Base-by-base conservation (phyloP, 64 coral and sea anemone species). In the Montipora foliosa region DNA sequence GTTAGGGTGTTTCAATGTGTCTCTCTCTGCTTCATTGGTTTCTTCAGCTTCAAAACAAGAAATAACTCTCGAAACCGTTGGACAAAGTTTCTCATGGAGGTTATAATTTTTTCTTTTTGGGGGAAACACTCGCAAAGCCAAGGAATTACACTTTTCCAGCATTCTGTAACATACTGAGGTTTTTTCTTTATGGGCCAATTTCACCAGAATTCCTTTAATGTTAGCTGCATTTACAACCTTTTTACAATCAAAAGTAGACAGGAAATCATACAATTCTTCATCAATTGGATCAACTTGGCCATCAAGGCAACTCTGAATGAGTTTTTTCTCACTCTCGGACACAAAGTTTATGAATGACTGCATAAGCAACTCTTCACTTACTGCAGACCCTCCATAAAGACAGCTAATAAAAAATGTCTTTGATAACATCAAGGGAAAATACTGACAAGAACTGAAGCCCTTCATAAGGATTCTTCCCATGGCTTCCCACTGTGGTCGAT, bases 141-240 rank as follows among this genome's bases (percentile, higher is more conserved):
- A 57, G 53, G 53, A 57, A 57, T 57, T 57, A 57, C 53, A 57
- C 81, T 64, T 57, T 57, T 57, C 53, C 53, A 57, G 53, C 53
- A 57, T 57, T 57, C 53, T 6, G 53, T 0, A 57, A 85, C 71
- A 85, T 87, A 92, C 74, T 77, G 70, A 1, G 81, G 91, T 59
- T 92, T 92, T 47, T 85, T 92, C 91, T 48, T 92, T 92, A 37
- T 86, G 91, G 25, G 81, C 91, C 15, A 92, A 19, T 74, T 87
- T 80, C 76, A 45, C 66, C 53, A 92, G 59, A 44, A 86, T 76
- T 77, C 21, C 70, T 21, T 22, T 60, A 22, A 92, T 53, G n/a
- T 92, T 92, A n/a, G 84, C 46, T 44, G 57, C 61, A 25, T 48
- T 85, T 55, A 92, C 81, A 29, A 12, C 12, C 29, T 44, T 72